Conservation (phyloP, 2,888 invertebrate species). For the Tachina fera region DNA sequence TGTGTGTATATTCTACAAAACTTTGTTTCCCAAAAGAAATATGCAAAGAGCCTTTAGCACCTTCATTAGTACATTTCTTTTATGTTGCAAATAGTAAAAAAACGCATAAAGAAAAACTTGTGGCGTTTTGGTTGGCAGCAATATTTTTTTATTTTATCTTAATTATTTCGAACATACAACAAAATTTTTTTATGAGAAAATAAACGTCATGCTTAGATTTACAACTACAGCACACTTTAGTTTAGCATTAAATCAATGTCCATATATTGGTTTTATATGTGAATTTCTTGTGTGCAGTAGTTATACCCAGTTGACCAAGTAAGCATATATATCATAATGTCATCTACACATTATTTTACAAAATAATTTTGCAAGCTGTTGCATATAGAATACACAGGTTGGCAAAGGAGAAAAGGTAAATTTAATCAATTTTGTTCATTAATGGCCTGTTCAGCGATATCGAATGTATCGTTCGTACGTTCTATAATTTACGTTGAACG, state of each 20-base stretch:
- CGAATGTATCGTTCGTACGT: too few relatives aligned
- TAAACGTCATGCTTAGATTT: conserved; percentile 62
- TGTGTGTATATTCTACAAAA: background rate
- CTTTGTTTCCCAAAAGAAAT: background rate
- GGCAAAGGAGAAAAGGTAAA: too few relatives aligned
- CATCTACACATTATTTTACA: too few relatives aligned
- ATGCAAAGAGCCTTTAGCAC: conserved; percentile 19
- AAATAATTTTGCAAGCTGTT: too few relatives aligned
- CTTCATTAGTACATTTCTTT: background rate
- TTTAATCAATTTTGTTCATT: too few relatives aligned
- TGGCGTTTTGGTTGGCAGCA: conserved; percentile 23
- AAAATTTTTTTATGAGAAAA: conserved; percentile 59
- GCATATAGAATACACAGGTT: too few relatives aligned
- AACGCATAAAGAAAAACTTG: conserved; percentile 10
- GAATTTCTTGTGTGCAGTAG: background rate
- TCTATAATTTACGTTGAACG: too few relatives aligned
- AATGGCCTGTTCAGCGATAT: too few relatives aligned
- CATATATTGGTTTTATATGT: background rate
- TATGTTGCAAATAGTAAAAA: background rate
- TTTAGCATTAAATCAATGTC: background rate
- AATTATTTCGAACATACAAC: conserved; percentile 38
- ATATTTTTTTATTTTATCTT: conserved; percentile 34
- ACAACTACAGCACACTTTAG: conserved; percentile 35
- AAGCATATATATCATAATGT: too few relatives aligned
- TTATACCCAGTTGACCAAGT: background rate